Evolutionary conservation across 2,888 invertebrate genomes (phyloP).

Genomic region (Prosopocoilus inquinatus): DNA sequence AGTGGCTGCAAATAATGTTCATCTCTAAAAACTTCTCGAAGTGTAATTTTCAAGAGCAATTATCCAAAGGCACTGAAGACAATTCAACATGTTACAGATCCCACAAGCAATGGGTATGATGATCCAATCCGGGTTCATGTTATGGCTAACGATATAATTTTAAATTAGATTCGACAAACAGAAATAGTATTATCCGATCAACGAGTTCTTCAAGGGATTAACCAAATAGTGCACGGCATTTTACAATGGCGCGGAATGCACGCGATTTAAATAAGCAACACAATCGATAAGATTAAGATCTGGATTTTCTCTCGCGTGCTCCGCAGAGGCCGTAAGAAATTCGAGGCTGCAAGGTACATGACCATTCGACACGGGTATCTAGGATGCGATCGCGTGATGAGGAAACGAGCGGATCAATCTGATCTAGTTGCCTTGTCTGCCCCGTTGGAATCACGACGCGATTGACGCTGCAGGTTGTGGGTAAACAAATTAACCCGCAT

Average conservation of each 20-base stretch:
- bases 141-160: no score
- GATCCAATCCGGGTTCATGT: no score
- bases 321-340: not conserved
- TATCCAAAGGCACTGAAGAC: no score
- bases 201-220: no score
- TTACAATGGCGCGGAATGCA: not conserved
- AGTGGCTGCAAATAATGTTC: no score
- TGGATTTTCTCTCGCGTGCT: slow-evolving; percentile 5
- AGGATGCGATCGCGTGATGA: slow-evolving; percentile 28
- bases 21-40: no score
- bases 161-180: no score
- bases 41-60: no score
- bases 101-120: no score
- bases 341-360: slow-evolving; percentile 8
- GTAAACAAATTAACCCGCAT: slow-evolving; percentile 23
- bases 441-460: slow-evolving; percentile 21
- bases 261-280: slow-evolving; percentile 2
- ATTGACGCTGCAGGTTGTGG: slow-evolving; percentile 22
- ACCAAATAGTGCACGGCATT: no score
- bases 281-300: not conserved
- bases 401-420: slow-evolving; percentile 26
- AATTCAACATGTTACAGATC: no score
- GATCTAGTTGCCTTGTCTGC: slow-evolving; percentile 23
- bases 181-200: no score
- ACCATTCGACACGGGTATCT: slow-evolving; percentile 8